Evolutionary conservation across 2,797 vertebrate genomes (phyloP).

Genomic region (Heterohyrax brucei): DNA sequence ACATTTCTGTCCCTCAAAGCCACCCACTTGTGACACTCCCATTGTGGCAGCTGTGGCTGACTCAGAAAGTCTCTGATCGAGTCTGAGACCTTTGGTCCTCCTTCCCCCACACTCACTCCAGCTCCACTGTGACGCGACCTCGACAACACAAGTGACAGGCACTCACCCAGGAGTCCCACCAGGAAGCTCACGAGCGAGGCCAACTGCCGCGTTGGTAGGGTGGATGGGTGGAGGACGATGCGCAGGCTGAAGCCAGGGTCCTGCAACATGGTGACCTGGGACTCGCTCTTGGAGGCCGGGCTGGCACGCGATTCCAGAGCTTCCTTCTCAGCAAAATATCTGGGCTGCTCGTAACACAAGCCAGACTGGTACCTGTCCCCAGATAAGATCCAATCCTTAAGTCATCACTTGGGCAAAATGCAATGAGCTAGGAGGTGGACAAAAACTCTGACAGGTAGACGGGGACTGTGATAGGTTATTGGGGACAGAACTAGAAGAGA

Average conservation of each 20-base stretch:
- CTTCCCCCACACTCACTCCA: not conserved
- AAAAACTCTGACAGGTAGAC: not conserved
- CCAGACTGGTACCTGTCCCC: constrained; percentile 95
- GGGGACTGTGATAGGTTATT: not conserved
- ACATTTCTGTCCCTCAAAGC: not conserved
- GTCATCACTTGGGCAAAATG: not conserved
- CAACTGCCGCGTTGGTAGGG: constrained; percentile 93
- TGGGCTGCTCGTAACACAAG: constrained; percentile 89
- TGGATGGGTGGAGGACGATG: constrained; percentile 92
- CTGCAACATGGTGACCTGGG: constrained; percentile 95
- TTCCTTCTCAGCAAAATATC: constrained; percentile 91
- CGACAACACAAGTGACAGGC: too few species aligned
- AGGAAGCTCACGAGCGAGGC: constrained; percentile 94
- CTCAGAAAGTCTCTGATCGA: not conserved
- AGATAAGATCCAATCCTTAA: constrained; percentile 69
- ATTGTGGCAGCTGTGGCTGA: not conserved
- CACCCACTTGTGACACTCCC: not conserved
- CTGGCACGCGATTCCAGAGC: constrained; percentile 89
- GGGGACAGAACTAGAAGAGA: not conserved
- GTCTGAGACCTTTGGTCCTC: not conserved
- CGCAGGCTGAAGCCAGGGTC: constrained; percentile 90
- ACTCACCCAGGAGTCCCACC: constrained; percentile 94
- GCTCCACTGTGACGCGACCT: too few species aligned
- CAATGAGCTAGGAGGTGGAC: not conserved
- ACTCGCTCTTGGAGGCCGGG: constrained; percentile 93